These are phyloP conservation scores for Morus bassanus DNA, from an alignment of 2,797 vertebrate species.

Conservation along the genomic window DNA sequence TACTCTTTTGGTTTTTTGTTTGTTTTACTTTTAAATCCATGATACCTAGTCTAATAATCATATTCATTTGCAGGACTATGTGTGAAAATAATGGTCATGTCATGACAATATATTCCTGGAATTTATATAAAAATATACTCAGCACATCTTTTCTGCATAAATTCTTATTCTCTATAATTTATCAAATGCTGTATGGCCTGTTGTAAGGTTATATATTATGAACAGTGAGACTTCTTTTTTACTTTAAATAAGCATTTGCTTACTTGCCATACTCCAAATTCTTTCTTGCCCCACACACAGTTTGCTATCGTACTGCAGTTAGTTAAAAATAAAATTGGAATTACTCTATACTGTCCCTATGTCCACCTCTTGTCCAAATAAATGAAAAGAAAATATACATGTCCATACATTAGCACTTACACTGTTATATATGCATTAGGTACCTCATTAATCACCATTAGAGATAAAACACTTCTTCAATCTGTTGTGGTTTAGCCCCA, in stretches of 20 bases:
- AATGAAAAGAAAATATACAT: neutral
- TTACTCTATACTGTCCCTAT: neutral
- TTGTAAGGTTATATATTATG: neutral
- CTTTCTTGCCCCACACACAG: neutral
- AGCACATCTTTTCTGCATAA: neutral
- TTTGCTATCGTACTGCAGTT: neutral
- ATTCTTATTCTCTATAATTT: neutral
- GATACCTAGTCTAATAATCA: neutral
- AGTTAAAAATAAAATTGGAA: neutral
- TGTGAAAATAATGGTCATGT: neutral
- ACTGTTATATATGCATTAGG: neutral
- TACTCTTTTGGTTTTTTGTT: fast-evolving
- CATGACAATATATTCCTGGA: neutral
- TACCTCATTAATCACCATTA: neutral
- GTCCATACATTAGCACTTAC: neutral
- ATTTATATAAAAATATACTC: neutral
- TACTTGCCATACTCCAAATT: neutral
- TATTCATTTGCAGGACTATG: neutral
- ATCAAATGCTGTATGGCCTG: neutral
- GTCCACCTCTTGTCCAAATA: neutral
- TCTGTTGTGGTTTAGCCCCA: too few species aligned
- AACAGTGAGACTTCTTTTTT: neutral
- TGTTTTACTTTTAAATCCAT: neutral
- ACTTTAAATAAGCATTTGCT: neutral
- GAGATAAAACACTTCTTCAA: neutral